Evolutionary conservation across 2,888 invertebrate genomes (phyloP).

Genomic region (Lasioglossum vierecki): DNA sequence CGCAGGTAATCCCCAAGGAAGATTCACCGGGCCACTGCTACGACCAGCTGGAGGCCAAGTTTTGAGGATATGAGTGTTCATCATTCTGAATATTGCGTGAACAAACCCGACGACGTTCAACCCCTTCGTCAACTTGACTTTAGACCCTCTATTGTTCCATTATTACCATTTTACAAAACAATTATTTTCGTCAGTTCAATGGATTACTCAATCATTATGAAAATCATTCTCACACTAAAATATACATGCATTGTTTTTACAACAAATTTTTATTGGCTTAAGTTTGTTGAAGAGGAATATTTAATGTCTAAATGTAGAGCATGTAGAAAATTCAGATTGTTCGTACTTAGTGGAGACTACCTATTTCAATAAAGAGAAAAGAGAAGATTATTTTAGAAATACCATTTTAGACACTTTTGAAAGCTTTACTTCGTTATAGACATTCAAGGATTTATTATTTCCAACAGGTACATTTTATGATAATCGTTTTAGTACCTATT

Average conservation of each 20-base stretch:
- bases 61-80: neutral
- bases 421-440: neutral
- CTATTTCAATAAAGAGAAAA: neutral
- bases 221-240: neutral
- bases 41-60: neutral
- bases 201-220: no score
- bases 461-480: no score
- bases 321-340: neutral
- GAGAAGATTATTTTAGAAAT: neutral
- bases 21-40: neutral
- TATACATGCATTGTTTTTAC: no score
- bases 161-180: neutral
- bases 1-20: constrained; percentile 86
- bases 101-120: neutral
- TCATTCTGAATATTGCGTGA: neutral
- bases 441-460: no score
- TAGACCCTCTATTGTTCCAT: neutral
- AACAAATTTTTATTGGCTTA: no score
- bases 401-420: no score
- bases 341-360: no score
- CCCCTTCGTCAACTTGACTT: neutral
- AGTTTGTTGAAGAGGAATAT: no score
- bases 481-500: no score
- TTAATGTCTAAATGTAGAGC: neutral
- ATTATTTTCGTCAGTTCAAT: no score